Percentiles rank a stretch among this genome's conserved stretches.
These are phyloP conservation scores for Poeciliopsis turneri DNA, from an alignment of 2,797 vertebrate genomes.

Conservation along the genomic window DNA sequence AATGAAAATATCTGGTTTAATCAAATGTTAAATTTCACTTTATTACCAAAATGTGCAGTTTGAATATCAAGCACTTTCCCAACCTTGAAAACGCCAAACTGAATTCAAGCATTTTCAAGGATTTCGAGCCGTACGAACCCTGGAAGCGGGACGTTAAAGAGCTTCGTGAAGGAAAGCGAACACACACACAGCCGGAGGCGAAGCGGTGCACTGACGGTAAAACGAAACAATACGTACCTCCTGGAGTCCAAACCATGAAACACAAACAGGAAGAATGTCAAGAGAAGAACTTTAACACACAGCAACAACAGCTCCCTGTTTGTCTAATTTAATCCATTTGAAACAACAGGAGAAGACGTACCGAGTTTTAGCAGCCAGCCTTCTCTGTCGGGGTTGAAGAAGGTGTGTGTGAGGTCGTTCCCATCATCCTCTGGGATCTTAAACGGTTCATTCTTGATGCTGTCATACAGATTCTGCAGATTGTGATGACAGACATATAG, in stretches of 20 bases:
- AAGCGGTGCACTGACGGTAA: conserved; percentile 49
- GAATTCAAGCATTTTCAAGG: too few species aligned
- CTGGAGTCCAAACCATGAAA: conserved; percentile 93
- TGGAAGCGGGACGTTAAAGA: conserved; percentile 12
- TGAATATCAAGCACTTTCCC: too few species aligned
- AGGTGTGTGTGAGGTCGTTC: conserved; percentile 93
- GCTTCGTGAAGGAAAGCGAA: conserved; percentile 29
- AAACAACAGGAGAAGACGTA: conserved; percentile 59
- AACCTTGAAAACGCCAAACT: too few species aligned
- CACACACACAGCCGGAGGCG: conserved; percentile 60
- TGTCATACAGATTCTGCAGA: conserved; percentile 88
- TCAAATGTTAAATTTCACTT: too few species aligned
- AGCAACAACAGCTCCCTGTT: background rate
- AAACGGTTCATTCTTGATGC: conserved; percentile 93
- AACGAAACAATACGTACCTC: conserved; percentile 89
- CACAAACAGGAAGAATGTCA: conserved; percentile 85
- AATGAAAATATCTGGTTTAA: too few species aligned
- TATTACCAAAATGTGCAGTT: too few species aligned
- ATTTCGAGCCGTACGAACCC: too few species aligned
- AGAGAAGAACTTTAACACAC: conserved; percentile 1
- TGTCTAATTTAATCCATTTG: background rate
- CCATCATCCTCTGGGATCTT: conserved; percentile 95
- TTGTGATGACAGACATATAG: background rate
- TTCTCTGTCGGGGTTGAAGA: conserved; percentile 96
- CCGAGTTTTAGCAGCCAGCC: conserved; percentile 96